Base-by-base conservation (phyloP, 1,140 invertebrate genomes). In the Pachyrhynchus sulphureomaculatus region DNA sequence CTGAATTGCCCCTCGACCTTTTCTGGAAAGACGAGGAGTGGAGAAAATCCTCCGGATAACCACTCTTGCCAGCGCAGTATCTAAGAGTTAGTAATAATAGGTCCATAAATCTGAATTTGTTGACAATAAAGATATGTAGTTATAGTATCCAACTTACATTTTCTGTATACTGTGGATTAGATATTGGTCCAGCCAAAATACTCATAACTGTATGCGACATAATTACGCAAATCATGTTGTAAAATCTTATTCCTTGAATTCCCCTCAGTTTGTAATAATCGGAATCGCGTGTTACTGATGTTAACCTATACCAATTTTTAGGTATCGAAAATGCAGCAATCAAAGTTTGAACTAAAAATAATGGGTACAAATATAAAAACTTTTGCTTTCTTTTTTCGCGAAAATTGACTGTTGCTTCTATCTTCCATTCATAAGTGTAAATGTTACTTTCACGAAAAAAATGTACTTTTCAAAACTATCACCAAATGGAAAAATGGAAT, bases 181-280 rank as follows among this genome's bases (percentile, higher is more conserved):
- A 37, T 24, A 71, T 32, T 37, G 69, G 69, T 20, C 55, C 59
- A 8, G 54, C 49, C 8, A 71, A 54, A 42, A 32, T 37, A 1
- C 45, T 21, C 62, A 70, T 65, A 20, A 67, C 32, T n/a, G 63
- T 62, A 59, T 72, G 70, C 12, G 51, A 23, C 29, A 64, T 24
- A 26, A 72, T 66, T 0, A 72, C 68, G 8, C 62, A 61, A 23
- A 65, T 41, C 61, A 70, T 67, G 41, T 44, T 67, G 29, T 62
- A 69, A 54, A 72, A 70, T 34, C 70, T 47, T 0, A 72, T 59
- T 18, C 68, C 70, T 62, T 72, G 67, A 15, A 72, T 64, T 23
- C 29, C 48, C 42, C 45, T 59, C 13, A 72, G 33, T 24, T 62
- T 52, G 39, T 53, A 41, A 17, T 53, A 32, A 26, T 70, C 67